Percentiles rank a stretch among this genome's conserved stretches.
These are phyloP conservation scores for Eulithis testata DNA, from an alignment of 2,888 invertebrate genomes.

Conservation along the genomic window DNA sequence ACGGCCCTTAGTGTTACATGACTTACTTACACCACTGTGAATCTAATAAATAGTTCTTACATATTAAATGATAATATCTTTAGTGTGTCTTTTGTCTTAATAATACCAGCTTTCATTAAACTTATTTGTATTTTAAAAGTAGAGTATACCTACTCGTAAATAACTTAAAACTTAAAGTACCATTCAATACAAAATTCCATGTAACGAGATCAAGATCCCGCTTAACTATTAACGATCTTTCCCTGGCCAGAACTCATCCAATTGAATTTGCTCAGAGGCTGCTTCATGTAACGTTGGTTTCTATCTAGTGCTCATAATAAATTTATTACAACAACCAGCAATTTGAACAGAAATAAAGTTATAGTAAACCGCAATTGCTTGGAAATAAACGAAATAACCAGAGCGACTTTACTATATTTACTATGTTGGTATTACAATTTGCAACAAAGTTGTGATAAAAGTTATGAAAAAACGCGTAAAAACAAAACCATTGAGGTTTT, in stretches of 20 bases:
- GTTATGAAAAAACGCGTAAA: background rate
- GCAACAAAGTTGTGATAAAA: background rate
- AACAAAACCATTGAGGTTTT: no score
- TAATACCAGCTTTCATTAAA: no score
- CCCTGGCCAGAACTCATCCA: slow-evolving; percentile 21
- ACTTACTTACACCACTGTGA: no score
- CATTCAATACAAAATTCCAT: slow-evolving; percentile 13
- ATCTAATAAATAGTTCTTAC: no score
- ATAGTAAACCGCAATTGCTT: slow-evolving; percentile 2
- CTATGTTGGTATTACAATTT: background rate
- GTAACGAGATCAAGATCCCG: slow-evolving; percentile 21
- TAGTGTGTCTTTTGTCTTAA: no score
- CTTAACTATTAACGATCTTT: slow-evolving; percentile 26
- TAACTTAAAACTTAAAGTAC: background rate
- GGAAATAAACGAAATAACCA: slow-evolving; percentile 11
- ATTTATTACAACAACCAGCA: slow-evolving; percentile 1
- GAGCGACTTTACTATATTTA: background rate
- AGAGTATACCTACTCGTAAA: no score
- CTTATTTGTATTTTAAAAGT: no score
- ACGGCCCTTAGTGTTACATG: no score
- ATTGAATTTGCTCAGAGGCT: slow-evolving; percentile 27
- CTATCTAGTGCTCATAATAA: slow-evolving; percentile 17
- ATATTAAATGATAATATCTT: no score
- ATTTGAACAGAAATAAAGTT: slow-evolving; percentile 10
- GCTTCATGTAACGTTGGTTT: slow-evolving; percentile 18